Percentiles rank a stretch among this genome's conserved stretches.
phyloP scores from a whole-genome alignment of 2,113 vertebrate species.

The Dolichallabes microphthalmus region DNA sequence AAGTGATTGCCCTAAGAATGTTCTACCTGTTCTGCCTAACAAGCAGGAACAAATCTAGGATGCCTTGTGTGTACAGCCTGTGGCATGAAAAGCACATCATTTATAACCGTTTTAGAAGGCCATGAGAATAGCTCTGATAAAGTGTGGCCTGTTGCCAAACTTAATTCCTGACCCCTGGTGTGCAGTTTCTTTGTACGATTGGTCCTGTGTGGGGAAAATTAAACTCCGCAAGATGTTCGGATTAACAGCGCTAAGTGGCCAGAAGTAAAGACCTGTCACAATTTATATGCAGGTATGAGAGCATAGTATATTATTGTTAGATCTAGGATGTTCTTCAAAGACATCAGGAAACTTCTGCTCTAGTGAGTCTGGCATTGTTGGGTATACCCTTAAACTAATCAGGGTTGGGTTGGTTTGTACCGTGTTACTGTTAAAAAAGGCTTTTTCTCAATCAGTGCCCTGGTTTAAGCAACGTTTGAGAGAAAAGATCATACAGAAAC shows the following conservation, averaged over 20 bases:
- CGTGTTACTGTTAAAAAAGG: background rate
- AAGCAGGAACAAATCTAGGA: background rate
- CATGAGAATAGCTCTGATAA: background rate
- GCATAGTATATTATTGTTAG: background rate
- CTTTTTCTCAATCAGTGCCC: background rate
- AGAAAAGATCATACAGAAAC: background rate
- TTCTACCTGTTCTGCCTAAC: background rate
- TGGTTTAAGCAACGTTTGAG: background rate
- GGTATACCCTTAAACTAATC: background rate
- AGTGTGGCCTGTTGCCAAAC: background rate
- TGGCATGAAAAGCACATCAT: background rate
- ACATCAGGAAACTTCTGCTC: background rate
- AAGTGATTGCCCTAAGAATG: background rate
- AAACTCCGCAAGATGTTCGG: background rate
- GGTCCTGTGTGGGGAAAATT: background rate
- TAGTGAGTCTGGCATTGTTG: background rate
- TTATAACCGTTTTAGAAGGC: background rate
- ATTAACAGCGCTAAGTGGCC: background rate
- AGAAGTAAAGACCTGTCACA: background rate
- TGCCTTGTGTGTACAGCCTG: background rate
- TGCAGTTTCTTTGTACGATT: background rate
- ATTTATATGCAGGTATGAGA: background rate
- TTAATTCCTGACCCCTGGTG: constrained; percentile 3
- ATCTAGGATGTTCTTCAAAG: background rate
- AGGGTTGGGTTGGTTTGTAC: background rate